These are phyloP conservation scores for Bombus confusus DNA, from an alignment of 1,140 invertebrate species.

Conservation along the genomic window DNA sequence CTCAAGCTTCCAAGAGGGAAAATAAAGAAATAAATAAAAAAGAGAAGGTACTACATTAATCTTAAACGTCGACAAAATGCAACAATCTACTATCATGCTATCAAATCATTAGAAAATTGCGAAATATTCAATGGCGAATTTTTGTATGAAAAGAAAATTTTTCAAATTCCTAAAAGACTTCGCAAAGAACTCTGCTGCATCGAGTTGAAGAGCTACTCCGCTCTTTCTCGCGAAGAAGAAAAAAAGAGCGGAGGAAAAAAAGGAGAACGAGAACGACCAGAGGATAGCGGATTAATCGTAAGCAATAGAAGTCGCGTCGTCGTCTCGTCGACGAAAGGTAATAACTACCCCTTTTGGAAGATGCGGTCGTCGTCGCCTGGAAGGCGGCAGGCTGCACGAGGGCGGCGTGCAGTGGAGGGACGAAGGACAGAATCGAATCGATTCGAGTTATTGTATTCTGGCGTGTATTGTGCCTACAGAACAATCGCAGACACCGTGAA, in stretches of 20 bases:
- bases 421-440: conserved; percentile 50
- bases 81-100: too few relatives aligned
- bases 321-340: conserved; percentile 8
- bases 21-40: too few relatives aligned
- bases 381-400: background rate
- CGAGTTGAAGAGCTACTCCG: too few relatives aligned
- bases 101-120: too few relatives aligned
- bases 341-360: conserved; percentile 21
- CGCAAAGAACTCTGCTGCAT: rapidly evolving
- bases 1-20: too few relatives aligned
- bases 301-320: conserved; percentile 12
- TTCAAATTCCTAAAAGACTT: too few relatives aligned
- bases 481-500: conserved; percentile 50
- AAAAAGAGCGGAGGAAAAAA: background rate
- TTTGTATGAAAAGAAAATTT: too few relatives aligned
- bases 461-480: conserved; percentile 31
- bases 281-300: background rate
- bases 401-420: background rate
- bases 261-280: background rate
- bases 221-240: too few relatives aligned
- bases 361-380: background rate
- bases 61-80: too few relatives aligned
- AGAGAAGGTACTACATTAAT: too few relatives aligned
- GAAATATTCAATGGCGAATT: too few relatives aligned
- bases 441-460: conserved; percentile 49